phyloP scores from a whole-genome alignment of 2,113 vertebrate species.

The Bagarius yarrelli region DNA sequence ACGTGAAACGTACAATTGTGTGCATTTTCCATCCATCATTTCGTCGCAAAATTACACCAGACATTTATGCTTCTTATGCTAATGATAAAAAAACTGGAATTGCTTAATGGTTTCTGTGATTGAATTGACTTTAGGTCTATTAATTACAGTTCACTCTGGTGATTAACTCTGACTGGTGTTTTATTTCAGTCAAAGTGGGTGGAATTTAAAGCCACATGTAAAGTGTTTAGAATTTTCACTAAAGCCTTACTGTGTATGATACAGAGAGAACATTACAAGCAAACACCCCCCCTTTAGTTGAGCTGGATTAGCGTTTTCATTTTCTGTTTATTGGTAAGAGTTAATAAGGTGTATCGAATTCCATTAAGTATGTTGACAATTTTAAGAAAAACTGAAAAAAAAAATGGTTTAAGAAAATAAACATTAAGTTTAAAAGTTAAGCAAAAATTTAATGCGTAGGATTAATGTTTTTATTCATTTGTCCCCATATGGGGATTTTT shows the following conservation, averaged over 20 bases:
- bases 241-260: background rate
- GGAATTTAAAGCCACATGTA: background rate
- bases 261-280: background rate
- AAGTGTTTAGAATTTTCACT: background rate
- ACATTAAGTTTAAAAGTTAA: too few relatives aligned
- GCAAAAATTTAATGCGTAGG: too few relatives aligned
- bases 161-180: conserved; percentile 58
- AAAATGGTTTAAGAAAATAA: too few relatives aligned
- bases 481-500: too few relatives aligned
- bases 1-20: background rate
- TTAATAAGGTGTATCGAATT: too few relatives aligned
- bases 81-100: conserved; percentile 33
- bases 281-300: too few relatives aligned
- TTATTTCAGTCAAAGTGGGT: conserved; percentile 48
- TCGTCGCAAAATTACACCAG: background rate
- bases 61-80: background rate
- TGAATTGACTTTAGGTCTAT: conserved; percentile 45
- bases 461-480: too few relatives aligned
- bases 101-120: conserved; percentile 52
- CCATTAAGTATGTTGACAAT: too few relatives aligned
- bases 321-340: too few relatives aligned
- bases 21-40: background rate
- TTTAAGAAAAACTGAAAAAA: too few relatives aligned
- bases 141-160: conserved; percentile 58
- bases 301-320: too few relatives aligned